Percentiles rank a stretch among this genome's conserved stretches.
These are phyloP conservation scores for Galeopsomyia nigrocyanea DNA, from an alignment of 2,888 invertebrate species.

Conservation along the genomic window DNA sequence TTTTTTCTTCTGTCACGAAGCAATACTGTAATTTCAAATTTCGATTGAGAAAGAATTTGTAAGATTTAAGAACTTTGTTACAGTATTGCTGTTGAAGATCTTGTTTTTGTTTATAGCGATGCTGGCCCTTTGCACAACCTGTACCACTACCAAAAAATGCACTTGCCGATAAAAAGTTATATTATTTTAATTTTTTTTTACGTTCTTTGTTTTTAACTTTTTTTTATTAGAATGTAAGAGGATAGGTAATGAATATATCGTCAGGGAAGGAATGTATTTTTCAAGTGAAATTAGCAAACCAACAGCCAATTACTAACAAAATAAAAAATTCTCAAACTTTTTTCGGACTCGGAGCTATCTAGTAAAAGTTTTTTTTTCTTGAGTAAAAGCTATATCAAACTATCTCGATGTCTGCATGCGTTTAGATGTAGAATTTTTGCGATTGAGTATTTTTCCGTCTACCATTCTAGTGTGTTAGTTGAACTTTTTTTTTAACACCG, in stretches of 20 bases:
- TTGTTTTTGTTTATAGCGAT: too few relatives aligned
- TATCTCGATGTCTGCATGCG: conserved; percentile 35
- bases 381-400: conserved; percentile 3
- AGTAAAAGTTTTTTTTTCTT: conserved; percentile 6
- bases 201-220: conserved; percentile 25
- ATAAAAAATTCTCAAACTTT: conserved; percentile 5
- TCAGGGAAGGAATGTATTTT: background rate
- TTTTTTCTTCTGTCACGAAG: too few relatives aligned
- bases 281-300: conserved; percentile 56
- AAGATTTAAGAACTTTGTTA: too few relatives aligned
- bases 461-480: too few relatives aligned
- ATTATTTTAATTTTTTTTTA: too few relatives aligned
- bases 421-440: conserved; percentile 22
- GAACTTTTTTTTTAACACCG: too few relatives aligned
- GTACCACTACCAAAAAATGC: background rate
- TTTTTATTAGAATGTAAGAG: background rate
- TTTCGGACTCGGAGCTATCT: conserved; percentile 3
- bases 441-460: background rate
- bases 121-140: background rate
- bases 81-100: too few relatives aligned
- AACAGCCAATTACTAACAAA: conserved; percentile 59
- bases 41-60: too few relatives aligned
- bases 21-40: too few relatives aligned
- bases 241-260: too few relatives aligned
- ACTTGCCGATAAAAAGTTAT: background rate